A percentile compares a stretch with the other conserved stretches of the same genome.
These are phyloP conservation scores for Hirtodrosophila duncani DNA, from an alignment of 2,888 invertebrate species.

Conservation along the genomic window DNA sequence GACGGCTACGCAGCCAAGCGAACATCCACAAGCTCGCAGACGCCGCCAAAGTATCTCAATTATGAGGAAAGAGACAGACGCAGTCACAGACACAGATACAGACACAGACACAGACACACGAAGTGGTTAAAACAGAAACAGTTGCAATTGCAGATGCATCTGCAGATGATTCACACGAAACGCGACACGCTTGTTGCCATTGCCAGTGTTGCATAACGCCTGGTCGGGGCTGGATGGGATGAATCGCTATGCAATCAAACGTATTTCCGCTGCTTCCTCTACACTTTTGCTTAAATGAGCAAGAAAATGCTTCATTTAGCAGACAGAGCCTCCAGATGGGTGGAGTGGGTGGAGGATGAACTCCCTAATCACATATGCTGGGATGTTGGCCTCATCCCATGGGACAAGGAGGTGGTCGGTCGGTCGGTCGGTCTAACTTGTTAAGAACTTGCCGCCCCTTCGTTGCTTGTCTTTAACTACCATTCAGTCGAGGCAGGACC, in stretches of 20 bases:
- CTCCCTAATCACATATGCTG: too few species aligned
- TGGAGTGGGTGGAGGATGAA: too few species aligned
- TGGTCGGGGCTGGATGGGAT: constrained; percentile 3
- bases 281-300: constrained; percentile 31
- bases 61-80: constrained; percentile 25
- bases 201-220: constrained; percentile 38
- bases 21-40: constrained; percentile 31
- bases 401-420: too few species aligned
- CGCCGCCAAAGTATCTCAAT: constrained; percentile 41
- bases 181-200: constrained; percentile 21
- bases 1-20: constrained; percentile 40
- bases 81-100: constrained; percentile 12
- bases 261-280: constrained; percentile 28
- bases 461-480: constrained; percentile 50
- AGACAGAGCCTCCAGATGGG: neutral
- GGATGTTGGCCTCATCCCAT: too few species aligned
- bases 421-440: too few species aligned
- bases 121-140: neutral
- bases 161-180: too few species aligned
- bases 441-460: too few species aligned
- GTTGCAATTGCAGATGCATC: constrained; percentile 2
- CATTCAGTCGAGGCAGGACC: constrained; percentile 43
- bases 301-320: constrained; percentile 46
- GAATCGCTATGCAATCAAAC: constrained; percentile 37
- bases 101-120: too few species aligned